Conservation (phyloP, 1,140 invertebrate species). For the Pygmarrhopalites habei region DNA sequence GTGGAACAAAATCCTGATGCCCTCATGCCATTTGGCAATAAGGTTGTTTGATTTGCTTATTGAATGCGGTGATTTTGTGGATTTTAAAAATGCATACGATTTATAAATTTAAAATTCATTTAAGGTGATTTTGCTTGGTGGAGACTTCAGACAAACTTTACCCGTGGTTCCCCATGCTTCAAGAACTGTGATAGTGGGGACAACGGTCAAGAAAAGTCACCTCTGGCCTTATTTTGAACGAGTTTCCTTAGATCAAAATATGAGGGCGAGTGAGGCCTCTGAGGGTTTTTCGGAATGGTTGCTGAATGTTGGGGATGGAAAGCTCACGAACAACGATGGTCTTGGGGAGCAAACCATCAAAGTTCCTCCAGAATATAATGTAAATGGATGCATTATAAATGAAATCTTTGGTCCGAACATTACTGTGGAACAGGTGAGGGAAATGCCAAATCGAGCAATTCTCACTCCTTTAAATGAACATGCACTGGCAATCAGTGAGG, state of each 20-base stretch:
- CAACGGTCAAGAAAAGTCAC: neutral
- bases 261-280: constrained; percentile 12
- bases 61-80: no score
- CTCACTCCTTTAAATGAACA: constrained; percentile 30
- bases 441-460: constrained; percentile 22
- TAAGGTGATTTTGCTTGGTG: constrained; percentile 29
- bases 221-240: constrained; percentile 1
- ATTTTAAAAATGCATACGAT: no score
- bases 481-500: constrained; percentile 13
- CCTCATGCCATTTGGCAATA: constrained; percentile 23
- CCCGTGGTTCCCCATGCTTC: constrained; percentile 20
- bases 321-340: neutral
- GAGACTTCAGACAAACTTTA: constrained; percentile 31
- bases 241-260: constrained; percentile 11
- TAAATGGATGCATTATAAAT: no score
- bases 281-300: constrained; percentile 15
- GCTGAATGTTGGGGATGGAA: constrained; percentile 17
- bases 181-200: constrained; percentile 12
- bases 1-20: no score
- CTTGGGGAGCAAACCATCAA: constrained; percentile 8
- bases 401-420: no score
- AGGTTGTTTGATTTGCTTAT: no score
- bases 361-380: constrained; percentile 23
- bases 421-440: no score
- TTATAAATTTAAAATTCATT: no score